Conservation (phyloP, 2,888 invertebrate species). For the Galerucella pusilla region DNA sequence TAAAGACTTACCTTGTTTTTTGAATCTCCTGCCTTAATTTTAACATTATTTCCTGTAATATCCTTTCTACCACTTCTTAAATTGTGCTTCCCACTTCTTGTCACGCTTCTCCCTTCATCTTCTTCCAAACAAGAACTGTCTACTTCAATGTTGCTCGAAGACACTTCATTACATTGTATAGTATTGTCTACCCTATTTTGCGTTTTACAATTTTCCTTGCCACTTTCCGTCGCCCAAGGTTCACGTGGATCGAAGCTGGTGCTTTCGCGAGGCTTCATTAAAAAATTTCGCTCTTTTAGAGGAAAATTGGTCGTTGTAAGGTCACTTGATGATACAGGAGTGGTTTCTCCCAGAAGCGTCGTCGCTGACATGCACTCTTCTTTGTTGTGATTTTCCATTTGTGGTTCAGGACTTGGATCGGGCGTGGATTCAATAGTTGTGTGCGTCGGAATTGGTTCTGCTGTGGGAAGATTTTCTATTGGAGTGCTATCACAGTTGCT, state of each 20-base stretch:
- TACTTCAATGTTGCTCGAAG: slow-evolving; percentile 71
- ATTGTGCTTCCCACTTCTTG: slow-evolving; percentile 35
- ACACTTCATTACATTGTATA: slow-evolving; percentile 77
- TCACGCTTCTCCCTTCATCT: slow-evolving; percentile 31
- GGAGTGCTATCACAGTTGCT: slow-evolving; percentile 39
- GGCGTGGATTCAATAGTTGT: slow-evolving; percentile 32
- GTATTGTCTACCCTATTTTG: slow-evolving; percentile 59
- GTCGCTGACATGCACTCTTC: slow-evolving; percentile 33
- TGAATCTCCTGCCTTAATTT: slow-evolving; percentile 31
- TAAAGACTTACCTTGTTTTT: slow-evolving; percentile 32
- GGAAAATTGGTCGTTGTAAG: slow-evolving; percentile 49
- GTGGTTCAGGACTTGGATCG: slow-evolving; percentile 25
- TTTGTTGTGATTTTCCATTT: slow-evolving; percentile 14
- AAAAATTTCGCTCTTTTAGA: slow-evolving; percentile 56
- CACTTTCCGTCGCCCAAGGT: slow-evolving; percentile 41
- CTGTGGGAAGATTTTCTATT: slow-evolving; percentile 18
- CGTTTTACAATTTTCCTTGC: slow-evolving; percentile 50
- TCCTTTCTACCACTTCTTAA: slow-evolving; percentile 44
- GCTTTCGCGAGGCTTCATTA: slow-evolving; percentile 57
- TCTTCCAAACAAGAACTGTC: slow-evolving; percentile 43
- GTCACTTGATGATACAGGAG: slow-evolving; percentile 52
- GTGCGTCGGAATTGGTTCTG: slow-evolving; percentile 22
- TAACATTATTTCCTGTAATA: slow-evolving; percentile 3
- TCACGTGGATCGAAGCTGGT: slow-evolving; percentile 57
- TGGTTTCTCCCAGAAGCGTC: slow-evolving; percentile 31